Conservation (phyloP, 2,888 invertebrate species). For the Scaptomyza tumidula region DNA sequence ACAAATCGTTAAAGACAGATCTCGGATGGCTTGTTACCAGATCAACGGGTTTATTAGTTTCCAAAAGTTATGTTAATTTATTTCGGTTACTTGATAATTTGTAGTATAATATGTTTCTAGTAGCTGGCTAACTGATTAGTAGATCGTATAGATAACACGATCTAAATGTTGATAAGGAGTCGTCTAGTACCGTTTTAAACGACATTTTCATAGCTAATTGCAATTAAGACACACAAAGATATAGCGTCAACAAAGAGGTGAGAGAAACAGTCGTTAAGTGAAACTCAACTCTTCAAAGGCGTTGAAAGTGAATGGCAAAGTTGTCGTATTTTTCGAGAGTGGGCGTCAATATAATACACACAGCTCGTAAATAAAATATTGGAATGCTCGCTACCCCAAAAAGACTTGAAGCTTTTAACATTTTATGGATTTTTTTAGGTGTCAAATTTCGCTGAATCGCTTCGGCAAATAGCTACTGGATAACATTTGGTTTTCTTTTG, state of each 20-base stretch:
- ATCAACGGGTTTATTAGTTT: slow-evolving; percentile 62
- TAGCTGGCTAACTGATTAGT: slow-evolving; percentile 53
- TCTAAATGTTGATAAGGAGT: slow-evolving; percentile 1
- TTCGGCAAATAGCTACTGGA: slow-evolving; percentile 29
- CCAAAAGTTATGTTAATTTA: slow-evolving; percentile 60
- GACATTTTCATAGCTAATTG: slow-evolving; percentile 71
- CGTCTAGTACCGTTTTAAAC: slow-evolving; percentile 51
- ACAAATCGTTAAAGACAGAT: slow-evolving; percentile 64
- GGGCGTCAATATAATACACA: slow-evolving; percentile 29
- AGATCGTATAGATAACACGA: slow-evolving; percentile 45
- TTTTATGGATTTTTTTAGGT: slow-evolving; percentile 28
- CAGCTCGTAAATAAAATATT: slow-evolving; percentile 44
- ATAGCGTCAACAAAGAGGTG: slow-evolving; percentile 49
- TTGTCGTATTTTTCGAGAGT: slow-evolving; percentile 16
- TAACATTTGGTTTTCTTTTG: background rate
- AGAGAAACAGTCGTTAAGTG: slow-evolving; percentile 6
- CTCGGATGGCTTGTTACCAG: slow-evolving; percentile 54
- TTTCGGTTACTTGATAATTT: slow-evolving; percentile 39
- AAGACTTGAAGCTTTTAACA: slow-evolving; percentile 12
- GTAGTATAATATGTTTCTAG: slow-evolving; percentile 26
- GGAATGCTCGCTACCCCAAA: slow-evolving; percentile 12
- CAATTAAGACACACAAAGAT: slow-evolving; percentile 68
- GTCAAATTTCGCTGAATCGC: slow-evolving; percentile 17
- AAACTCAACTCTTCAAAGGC: slow-evolving; percentile 25
- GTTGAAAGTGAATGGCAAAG: slow-evolving; percentile 49